These are phyloP conservation scores for Pelochelys cantorii DNA, from an alignment of 2,797 vertebrate genomes.

Conservation along the genomic window DNA sequence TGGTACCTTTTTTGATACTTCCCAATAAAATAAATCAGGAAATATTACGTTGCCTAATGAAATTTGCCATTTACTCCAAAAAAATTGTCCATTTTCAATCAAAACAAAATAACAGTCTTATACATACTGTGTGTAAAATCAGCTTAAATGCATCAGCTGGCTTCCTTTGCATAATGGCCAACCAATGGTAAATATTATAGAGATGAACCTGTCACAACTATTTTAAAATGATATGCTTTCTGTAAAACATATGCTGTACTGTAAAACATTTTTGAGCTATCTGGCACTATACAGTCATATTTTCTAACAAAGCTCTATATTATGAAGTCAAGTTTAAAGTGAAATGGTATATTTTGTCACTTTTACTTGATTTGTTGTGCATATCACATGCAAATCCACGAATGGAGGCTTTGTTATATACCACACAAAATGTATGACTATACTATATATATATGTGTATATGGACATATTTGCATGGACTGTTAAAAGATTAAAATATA, in stretches of 20 bases:
- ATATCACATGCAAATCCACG: not conserved
- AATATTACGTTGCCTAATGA: constrained; percentile 20
- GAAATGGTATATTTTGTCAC: not conserved
- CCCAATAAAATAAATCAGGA: constrained; percentile 35
- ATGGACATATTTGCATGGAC: not conserved
- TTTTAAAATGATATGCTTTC: not conserved
- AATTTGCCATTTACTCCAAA: constrained; percentile 32
- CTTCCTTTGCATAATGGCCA: not conserved
- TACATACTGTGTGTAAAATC: not conserved
- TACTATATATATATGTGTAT: not conserved
- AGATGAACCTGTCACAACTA: not conserved
- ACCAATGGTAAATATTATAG: not conserved
- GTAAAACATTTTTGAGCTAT: not conserved
- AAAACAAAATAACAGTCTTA: constrained; percentile 41
- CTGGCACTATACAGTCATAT: not conserved
- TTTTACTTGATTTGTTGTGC: not conserved
- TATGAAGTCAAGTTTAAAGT: not conserved
- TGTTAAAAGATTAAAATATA: constrained; percentile 10
- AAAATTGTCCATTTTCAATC: constrained; percentile 5
- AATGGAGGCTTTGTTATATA: not conserved
- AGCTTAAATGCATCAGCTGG: constrained; percentile 17
- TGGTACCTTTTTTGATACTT: constrained; percentile 33
- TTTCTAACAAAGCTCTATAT: not conserved
- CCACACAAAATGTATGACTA: not conserved
- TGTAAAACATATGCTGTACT: fast-evolving